phyloP scores from a whole-genome alignment of 1,140 invertebrate species.

The Drosophila ogumai region DNA sequence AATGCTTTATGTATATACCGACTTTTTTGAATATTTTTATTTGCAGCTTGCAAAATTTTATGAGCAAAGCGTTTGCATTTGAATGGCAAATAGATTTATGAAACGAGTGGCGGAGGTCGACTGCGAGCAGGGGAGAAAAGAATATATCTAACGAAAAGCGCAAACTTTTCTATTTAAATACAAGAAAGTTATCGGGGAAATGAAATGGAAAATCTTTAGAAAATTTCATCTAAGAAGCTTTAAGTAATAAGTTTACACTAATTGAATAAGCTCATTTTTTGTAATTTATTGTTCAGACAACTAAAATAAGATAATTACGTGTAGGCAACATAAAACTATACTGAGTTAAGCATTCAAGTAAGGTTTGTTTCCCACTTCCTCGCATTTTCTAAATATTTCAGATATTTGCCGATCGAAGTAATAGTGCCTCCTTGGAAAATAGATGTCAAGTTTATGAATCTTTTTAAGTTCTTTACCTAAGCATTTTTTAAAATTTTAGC shows the following conservation, averaged over 20 bases:
- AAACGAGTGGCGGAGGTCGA: conserved; percentile 32
- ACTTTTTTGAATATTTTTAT: conserved; percentile 70
- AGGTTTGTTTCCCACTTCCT: too few relatives aligned
- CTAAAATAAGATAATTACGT: too few relatives aligned
- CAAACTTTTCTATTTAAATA: conserved; percentile 61
- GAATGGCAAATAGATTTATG: conserved; percentile 69
- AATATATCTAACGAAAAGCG: conserved; percentile 46
- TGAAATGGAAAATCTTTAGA: conserved; percentile 20
- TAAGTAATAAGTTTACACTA: background rate
- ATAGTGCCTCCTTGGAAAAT: too few relatives aligned
- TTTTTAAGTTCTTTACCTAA: background rate
- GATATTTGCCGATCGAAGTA: too few relatives aligned
- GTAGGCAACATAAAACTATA: too few relatives aligned
- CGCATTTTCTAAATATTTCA: too few relatives aligned
- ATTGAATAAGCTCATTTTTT: too few relatives aligned
- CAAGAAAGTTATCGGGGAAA: conserved; percentile 15
- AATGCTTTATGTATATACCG: conserved; percentile 64
- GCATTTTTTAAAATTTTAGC: background rate
- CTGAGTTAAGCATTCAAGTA: too few relatives aligned
- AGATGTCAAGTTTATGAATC: too few relatives aligned
- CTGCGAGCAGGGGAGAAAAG: conserved; percentile 3
- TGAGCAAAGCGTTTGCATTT: conserved; percentile 71
- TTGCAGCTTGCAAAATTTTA: conserved; percentile 63
- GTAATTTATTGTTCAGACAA: too few relatives aligned
- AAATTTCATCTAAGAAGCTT: background rate